These are phyloP conservation scores for Enteromius fasciolatus DNA, from an alignment of 2,797 vertebrate species.

Conservation along the genomic window DNA sequence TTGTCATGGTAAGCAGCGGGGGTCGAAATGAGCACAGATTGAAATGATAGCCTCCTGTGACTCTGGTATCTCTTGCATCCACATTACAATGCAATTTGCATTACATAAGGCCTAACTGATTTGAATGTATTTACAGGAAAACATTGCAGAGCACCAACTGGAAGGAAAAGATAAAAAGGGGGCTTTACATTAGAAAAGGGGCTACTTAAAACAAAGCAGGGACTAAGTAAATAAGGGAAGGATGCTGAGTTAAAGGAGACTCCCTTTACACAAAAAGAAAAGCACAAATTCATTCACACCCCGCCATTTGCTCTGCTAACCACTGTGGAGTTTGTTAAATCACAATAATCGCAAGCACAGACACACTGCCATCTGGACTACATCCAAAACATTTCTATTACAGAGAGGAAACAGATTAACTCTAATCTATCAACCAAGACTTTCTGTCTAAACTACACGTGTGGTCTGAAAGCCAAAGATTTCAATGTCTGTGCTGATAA, in stretches of 20 bases:
- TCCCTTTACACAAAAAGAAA: not conserved
- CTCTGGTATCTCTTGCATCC: not conserved
- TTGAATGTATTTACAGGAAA: slow-evolving; percentile 1
- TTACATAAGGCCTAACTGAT: not conserved
- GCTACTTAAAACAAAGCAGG: not conserved
- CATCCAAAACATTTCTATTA: not conserved
- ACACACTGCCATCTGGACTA: not conserved
- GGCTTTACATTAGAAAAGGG: slow-evolving; percentile 4
- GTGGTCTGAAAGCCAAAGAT: slow-evolving; percentile 31
- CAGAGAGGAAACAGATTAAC: not conserved
- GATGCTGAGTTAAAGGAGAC: slow-evolving; percentile 35
- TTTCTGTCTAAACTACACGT: slow-evolving; percentile 26
- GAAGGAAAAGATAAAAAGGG: slow-evolving; percentile 40
- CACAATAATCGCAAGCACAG: not conserved
- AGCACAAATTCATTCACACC: not conserved
- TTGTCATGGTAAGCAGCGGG: not conserved
- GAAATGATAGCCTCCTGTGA: not conserved
- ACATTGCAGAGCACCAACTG: not conserved
- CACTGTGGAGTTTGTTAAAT: not conserved
- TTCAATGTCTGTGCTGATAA: not conserved
- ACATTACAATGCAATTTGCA: not conserved
- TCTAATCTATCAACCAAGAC: not conserved
- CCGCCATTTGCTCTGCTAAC: not conserved
- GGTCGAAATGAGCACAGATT: not conserved
- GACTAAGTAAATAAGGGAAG: slow-evolving; percentile 52